Base-by-base conservation (phyloP, 1,140 invertebrate species). In the Drosophila tristis region DNA sequence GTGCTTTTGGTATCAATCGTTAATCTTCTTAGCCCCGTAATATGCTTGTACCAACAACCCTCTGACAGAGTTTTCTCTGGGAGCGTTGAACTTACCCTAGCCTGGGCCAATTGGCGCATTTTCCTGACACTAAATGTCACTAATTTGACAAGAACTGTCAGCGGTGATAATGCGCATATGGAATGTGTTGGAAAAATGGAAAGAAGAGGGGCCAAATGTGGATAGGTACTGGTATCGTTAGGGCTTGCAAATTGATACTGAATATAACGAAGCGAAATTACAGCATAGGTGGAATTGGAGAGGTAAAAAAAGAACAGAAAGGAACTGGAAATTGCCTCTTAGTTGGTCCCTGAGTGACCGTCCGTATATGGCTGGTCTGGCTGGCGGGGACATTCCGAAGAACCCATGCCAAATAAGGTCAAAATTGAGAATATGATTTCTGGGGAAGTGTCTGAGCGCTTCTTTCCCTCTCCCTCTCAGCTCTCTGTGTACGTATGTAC, bases 111-210 rank as follows among this genome's bases (percentile, higher is more conserved):
- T 76, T 76, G 77, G 64, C 73, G 64, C 73, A 84, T 58, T 78
- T 82, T 82, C 48, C 42, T 78, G 80, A 82, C 73, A 80, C 77
- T 86, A 78, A 85, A 70, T 86, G 80, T 86, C 80, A 86, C 73
- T 85, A 85, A 85, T 80, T 85, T 85, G 80, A 85, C 81, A 85
- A n/a, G 50, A 80, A 86, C 49, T 86, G 80, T 86, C 80, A 86
- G 60, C 73, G 55, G 58, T 42, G 61, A 64, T 86, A 84, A 86
- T 84, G 77, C 76, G 67, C 74, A 65, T 75, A 35, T 71, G 71
- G 42, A 63, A 53, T 66, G 64, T 79, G 51, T 57, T 47, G 51
- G 47, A 47, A 43, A 75, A 67, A 39, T 58, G 75, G 15, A n/a
- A 16, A 47, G 43, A 8, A 20, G 29, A 15, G 51, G 31, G 11